Percentiles rank a stretch among this genome's conserved stretches.
These are phyloP conservation scores for Euura saliciscinereae DNA, from an alignment of 1,140 invertebrate genomes.

Conservation along the genomic window DNA sequence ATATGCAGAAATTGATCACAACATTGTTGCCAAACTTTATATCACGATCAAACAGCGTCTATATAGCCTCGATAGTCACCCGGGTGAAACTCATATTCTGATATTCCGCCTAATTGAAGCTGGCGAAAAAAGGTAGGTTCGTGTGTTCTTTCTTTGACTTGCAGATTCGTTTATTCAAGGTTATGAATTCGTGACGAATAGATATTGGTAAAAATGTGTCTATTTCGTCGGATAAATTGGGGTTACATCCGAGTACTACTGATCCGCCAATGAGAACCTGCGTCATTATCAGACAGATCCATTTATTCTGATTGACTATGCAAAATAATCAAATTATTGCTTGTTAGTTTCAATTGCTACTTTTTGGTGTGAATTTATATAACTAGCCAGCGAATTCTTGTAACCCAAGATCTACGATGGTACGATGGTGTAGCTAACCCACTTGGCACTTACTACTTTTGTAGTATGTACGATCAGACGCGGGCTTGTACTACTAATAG, in stretches of 20 bases:
- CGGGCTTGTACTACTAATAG: background rate
- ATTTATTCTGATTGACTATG: background rate
- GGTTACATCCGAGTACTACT: background rate
- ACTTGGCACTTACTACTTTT: background rate
- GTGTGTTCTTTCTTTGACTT: too few species aligned
- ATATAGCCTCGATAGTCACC: background rate
- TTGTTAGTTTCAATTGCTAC: background rate
- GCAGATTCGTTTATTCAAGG: too few species aligned
- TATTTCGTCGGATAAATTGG: background rate
- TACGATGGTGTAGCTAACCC: background rate
- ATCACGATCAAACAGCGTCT: too few species aligned
- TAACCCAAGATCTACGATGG: background rate
- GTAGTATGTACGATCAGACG: background rate
- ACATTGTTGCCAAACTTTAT: too few species aligned
- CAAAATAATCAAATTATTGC: background rate
- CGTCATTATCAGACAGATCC: background rate
- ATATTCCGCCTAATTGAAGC: background rate
- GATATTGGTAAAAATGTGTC: background rate
- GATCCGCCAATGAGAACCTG: background rate
- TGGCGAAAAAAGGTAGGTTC: background rate
- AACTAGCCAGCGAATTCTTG: background rate
- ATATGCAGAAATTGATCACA: too few species aligned
- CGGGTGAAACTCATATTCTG: slow-evolving; percentile 6
- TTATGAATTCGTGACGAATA: background rate
- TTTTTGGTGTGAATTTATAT: background rate